Conservation (phyloP, 2,888 invertebrate species). For the Thera britannica region DNA sequence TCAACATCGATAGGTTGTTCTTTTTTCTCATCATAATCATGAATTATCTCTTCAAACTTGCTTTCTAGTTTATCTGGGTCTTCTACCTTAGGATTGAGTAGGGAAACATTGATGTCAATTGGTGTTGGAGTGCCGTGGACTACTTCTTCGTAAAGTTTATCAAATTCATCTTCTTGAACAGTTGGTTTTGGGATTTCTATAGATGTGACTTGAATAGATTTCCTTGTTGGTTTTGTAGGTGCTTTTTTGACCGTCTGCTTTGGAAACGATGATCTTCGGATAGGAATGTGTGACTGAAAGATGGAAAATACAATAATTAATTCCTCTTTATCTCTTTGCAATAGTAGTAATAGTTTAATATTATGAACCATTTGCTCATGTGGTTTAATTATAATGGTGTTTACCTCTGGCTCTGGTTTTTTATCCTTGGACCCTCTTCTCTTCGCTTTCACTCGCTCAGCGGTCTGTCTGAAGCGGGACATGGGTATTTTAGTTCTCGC, state of each 20-base stretch:
- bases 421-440: constrained; percentile 43
- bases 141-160: constrained; percentile 72
- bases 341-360: too few relatives aligned
- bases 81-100: constrained; percentile 56
- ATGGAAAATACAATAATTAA: not conserved
- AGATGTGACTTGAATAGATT: constrained; percentile 27
- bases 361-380: too few relatives aligned
- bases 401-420: constrained; percentile 39
- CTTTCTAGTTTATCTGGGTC: constrained; percentile 66
- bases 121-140: constrained; percentile 41
- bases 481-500: constrained; percentile 64
- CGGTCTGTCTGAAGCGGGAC: constrained; percentile 58
- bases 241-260: constrained; percentile 39
- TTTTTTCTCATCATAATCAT: constrained; percentile 67
- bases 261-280: constrained; percentile 49
- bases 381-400: too few relatives aligned
- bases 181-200: constrained; percentile 41
- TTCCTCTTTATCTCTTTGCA: too few relatives aligned
- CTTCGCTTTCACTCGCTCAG: constrained; percentile 54
- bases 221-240: constrained; percentile 31
- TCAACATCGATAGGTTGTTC: constrained; percentile 51
- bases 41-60: constrained; percentile 74
- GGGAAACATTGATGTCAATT: constrained; percentile 44
- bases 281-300: constrained; percentile 44
- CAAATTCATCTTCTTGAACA: constrained; percentile 68